These are phyloP conservation scores for Subacronicta megacephala DNA, from an alignment of 2,888 invertebrate genomes.

Conservation along the genomic window DNA sequence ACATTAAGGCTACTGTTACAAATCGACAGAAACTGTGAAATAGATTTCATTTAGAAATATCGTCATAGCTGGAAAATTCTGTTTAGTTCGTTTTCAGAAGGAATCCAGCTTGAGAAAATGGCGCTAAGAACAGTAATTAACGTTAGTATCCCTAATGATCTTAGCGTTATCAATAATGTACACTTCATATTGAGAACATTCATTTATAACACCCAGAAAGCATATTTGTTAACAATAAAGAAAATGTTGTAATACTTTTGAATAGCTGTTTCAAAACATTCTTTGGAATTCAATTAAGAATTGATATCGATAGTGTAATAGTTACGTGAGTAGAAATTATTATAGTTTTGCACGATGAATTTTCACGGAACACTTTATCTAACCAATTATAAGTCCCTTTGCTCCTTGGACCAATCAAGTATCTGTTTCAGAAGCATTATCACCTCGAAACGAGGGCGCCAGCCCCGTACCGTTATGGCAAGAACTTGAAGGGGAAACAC, in stretches of 20 bases:
- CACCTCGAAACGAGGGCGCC: conserved; percentile 78
- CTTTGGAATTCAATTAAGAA: conserved; percentile 39
- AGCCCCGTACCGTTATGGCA: conserved; percentile 73
- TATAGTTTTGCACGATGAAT: conserved; percentile 44
- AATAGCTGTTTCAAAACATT: conserved; percentile 23
- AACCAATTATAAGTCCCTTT: conserved; percentile 71
- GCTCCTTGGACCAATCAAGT: conserved; percentile 65
- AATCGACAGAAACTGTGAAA: conserved; percentile 8
- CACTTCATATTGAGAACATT: conserved; percentile 11
- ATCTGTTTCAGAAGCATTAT: conserved; percentile 77
- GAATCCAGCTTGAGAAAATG: too few relatives aligned
- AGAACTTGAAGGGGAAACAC: conserved; percentile 70
- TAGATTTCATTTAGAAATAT: not conserved
- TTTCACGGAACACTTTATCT: conserved; percentile 63
- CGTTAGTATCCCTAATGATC: not conserved
- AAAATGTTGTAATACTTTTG: conserved; percentile 1
- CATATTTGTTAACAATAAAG: not conserved
- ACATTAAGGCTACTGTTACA: conserved; percentile 11
- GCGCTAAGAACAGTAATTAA: too few relatives aligned
- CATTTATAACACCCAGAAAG: conserved; percentile 1
- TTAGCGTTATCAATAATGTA: not conserved
- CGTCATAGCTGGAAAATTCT: too few relatives aligned
- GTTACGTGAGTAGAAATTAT: conserved; percentile 34
- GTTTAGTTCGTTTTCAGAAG: too few relatives aligned
- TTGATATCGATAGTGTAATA: conserved; percentile 23